Conservation (phyloP, 2,888 invertebrate genomes). For the Trimorus sp. region DNA sequence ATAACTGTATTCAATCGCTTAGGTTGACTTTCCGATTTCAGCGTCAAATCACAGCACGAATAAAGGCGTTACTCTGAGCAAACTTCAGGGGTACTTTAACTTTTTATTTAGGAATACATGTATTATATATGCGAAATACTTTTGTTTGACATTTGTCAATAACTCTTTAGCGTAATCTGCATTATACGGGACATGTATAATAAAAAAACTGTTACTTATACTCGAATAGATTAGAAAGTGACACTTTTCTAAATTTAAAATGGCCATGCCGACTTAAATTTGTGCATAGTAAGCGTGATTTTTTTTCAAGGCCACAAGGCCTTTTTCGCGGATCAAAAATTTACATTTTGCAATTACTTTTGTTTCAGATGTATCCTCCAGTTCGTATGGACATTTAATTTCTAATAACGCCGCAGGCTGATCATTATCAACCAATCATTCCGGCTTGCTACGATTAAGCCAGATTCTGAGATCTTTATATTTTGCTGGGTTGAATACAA, state of each 20-base stretch:
- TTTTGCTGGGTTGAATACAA: neutral
- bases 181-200: constrained; percentile 6
- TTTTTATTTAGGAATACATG: too few species aligned
- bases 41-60: too few species aligned
- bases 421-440: constrained; percentile 18
- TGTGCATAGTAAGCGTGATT: constrained; percentile 43
- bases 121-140: too few species aligned
- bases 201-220: neutral
- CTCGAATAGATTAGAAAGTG: constrained; percentile 33
- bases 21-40: too few species aligned
- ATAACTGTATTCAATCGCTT: too few species aligned
- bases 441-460: constrained; percentile 14
- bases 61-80: too few species aligned
- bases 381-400: constrained; percentile 35
- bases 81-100: too few species aligned
- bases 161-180: too few species aligned
- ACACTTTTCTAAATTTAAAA: constrained; percentile 28
- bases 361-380: neutral
- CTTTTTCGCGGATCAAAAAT: constrained; percentile 7
- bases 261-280: constrained; percentile 36
- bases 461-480: constrained; percentile 13
- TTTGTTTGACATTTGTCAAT: too few species aligned
- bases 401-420: constrained; percentile 11
- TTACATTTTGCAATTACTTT: constrained; percentile 3
- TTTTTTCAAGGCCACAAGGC: neutral